These are phyloP conservation scores for Cabera pusaria DNA, from an alignment of 2,888 invertebrate genomes.

Conservation along the genomic window DNA sequence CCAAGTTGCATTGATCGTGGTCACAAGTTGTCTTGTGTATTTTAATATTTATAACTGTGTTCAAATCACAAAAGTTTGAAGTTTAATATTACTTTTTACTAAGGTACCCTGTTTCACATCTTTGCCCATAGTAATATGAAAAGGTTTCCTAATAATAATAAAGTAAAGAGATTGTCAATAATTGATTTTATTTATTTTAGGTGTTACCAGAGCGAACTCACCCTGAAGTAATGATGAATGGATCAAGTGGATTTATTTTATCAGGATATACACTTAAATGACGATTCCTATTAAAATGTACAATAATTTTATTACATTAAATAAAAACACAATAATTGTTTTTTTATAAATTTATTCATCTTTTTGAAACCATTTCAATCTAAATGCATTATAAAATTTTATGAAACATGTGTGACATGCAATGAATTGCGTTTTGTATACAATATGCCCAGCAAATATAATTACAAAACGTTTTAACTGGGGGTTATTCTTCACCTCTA, in stretches of 20 bases:
- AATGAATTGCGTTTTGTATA: conserved; percentile 40
- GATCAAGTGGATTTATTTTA: conserved; percentile 94
- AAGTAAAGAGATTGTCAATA: no score
- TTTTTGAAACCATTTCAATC: conserved; percentile 59
- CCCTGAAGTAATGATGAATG: conserved; percentile 96
- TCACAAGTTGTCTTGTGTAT: no score
- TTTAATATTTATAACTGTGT: no score
- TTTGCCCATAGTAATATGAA: no score
- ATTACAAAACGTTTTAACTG: conserved; percentile 21
- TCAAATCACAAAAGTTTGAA: no score
- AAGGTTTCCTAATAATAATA: no score
- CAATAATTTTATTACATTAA: conserved; percentile 17
- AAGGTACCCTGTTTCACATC: no score
- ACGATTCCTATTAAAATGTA: conserved; percentile 16
- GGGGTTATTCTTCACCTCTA: conserved; percentile 25
- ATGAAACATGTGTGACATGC: conserved; percentile 54
- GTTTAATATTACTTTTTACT: no score
- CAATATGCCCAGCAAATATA: conserved; percentile 31
- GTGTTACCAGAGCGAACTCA: conserved; percentile 94
- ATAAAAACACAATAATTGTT: conserved; percentile 34
- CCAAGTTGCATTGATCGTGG: no score
- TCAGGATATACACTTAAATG: conserved; percentile 85
- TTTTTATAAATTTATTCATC: conserved; percentile 60
- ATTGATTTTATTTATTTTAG: conserved; percentile 42
- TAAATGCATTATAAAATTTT: conserved; percentile 63